Conservation (phyloP, 2,888 invertebrate genomes). For the Drosophila incognita region DNA sequence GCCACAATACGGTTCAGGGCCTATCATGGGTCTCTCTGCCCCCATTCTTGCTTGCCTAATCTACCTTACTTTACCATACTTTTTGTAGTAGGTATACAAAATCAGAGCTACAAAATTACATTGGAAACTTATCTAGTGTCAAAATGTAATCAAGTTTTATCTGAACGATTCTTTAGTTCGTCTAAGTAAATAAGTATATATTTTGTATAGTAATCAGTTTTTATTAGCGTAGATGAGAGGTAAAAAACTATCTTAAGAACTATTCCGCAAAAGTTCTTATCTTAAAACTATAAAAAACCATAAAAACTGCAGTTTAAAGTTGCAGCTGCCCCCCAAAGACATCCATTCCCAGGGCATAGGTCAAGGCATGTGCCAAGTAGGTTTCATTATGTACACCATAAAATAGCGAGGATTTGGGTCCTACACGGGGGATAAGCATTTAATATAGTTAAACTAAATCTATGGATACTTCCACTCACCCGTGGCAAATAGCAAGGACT, state of each 20-base stretch:
- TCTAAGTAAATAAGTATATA: too few relatives aligned
- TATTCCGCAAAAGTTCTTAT: not conserved
- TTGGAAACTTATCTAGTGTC: not conserved
- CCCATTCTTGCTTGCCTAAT: too few relatives aligned
- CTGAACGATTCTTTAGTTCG: not conserved
- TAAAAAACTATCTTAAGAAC: too few relatives aligned
- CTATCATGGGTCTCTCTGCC: too few relatives aligned
- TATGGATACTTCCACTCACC: slow-evolving; percentile 43
- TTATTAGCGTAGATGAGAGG: not conserved
- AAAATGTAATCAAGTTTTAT: not conserved
- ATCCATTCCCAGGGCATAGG: slow-evolving; percentile 91
- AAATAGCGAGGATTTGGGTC: slow-evolving; percentile 94
- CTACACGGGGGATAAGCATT: slow-evolving; percentile 84
- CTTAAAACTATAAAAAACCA: not conserved
- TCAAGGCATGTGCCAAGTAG: slow-evolving; percentile 93
- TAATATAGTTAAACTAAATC: not conserved
- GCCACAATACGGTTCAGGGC: too few relatives aligned
- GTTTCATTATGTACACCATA: slow-evolving; percentile 95
- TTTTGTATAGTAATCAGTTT: not conserved
- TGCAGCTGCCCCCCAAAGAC: slow-evolving; percentile 15
- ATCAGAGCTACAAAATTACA: not conserved
- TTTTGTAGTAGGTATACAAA: not conserved
- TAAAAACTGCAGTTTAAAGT: not conserved
- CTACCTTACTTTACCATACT: too few relatives aligned
- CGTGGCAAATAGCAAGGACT: slow-evolving; percentile 64